Base-by-base conservation (phyloP, 1,140 invertebrate genomes). In the Ceratoteleas bidentatus region DNA sequence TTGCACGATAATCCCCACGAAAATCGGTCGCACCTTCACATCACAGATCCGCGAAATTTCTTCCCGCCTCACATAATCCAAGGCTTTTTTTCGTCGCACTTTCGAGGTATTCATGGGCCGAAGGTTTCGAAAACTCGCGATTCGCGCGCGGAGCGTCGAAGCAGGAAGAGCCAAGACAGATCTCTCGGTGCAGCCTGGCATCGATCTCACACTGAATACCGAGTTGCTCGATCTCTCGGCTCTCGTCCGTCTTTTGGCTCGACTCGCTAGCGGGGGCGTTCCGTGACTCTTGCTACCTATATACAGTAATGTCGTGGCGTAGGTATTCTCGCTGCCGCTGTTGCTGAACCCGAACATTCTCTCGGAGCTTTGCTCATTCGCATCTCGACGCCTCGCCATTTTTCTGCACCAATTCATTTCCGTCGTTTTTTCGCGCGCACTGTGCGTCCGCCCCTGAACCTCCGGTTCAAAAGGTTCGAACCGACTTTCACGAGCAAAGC, bases 201-300 rank as follows among this genome's bases (percentile, higher is more conserved):
- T 76, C 82, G 73, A 84, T 84, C 82, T 81, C 73, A 38, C 68
- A 84, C 83, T 78, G 83, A 84, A 68, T 68, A 65, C 72, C 43
- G 66, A 81, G 66, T 38, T 53, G 49, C 53, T 72, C 78, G 85
- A 78, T 84, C 83, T 77, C 80, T 86, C 73, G 80, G 56, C 77
- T 84, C 75, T 84, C 81, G 84, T 84, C 78, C 84, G 84, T 85
- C 75, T 80, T 84, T 87, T 87, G 85, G 82, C 70, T 83, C 84
- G 85, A 80, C 72, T 72, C 76, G 60, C 73, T 62, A 85, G 87
- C 84, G 87, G 87, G 86, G 86, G 86, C 86, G 87, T 88, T 80
- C 77, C 80, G 80, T 85, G 80, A 77, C 80, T 81, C 76, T 68
- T 58, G 78, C 68, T 82, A 82, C 61, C 78, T 76, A 79, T 72